Evolutionary conservation across 2,113 vertebrate species (phyloP), one percentile per base, ranked within the genome.

Genomic region (Catharus fuscescens): DNA sequence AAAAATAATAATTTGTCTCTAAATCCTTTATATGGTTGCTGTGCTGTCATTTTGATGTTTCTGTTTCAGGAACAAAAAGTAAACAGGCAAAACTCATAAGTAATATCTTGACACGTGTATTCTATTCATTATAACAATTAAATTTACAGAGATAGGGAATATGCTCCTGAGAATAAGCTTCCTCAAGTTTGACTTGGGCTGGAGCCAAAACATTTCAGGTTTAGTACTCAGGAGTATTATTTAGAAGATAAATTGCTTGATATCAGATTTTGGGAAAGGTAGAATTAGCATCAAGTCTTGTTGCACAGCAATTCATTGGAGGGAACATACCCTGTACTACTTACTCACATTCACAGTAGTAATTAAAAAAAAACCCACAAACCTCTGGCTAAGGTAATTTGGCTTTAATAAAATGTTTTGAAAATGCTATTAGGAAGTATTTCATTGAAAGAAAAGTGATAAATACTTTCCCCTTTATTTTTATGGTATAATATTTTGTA

Each of bases 71-170:
- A 95, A 88, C 60, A 95, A 72, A 88, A 96, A 92, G 74, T 86
- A 97, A 97, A 96, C 81, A 95, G 48, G 80, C 93, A 95, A 95
- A 94, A 97, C 8, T 84, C 83, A 9, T 92, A 97, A 94, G 88
- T 90, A 96, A 85, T 80, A 95, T 95, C 92, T 93, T 96, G 94
- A 98, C 94, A 98, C 56, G 36, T 96, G 96, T 96, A 97, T 97
- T 96, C 97, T 97, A 97, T 97, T 98, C 97, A 98, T 98, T 98
- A 98, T 79, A 98, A 97, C 97, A 98, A 97, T 98, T 98, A 97
- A 95, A 97, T 98, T 98, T 98, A 97, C 96, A 92, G 93, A 97
- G 65, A 95, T 97, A 97, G 82, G 52, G 66, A 95, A 98, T 97
- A 96, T 91, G 79, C 97, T 97, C 96, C 64, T 82, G 98, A 98